Base-by-base conservation (phyloP, 2,797 vertebrate species). In the Acanthornis magna region DNA sequence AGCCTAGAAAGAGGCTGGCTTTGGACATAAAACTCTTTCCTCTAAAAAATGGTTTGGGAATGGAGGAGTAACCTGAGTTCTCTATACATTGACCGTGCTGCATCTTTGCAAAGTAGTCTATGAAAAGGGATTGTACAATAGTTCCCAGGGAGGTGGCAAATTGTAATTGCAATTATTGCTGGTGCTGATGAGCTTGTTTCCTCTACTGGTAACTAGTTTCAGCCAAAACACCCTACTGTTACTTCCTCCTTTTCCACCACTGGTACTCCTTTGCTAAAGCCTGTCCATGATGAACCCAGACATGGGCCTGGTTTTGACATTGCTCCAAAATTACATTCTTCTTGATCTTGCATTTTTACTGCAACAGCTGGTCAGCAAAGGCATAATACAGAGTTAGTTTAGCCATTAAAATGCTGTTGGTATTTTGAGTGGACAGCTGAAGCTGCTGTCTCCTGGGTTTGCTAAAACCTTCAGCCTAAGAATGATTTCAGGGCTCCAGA, bases 341-440 rank as follows among this genome's bases (percentile, higher is more conserved):
- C 57, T 74, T 77, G 42, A 38, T 80, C 57, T 84, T 91, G 43
- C 47, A 40, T 88, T 95, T 89, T 72, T 86, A 13, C 76, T 84
- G 47, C 62, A 65, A 66, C 51, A 88, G 63, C 48, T 84, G 66
- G 26, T 84, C 10, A n/a, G 47, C 40, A 91, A 92, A 84, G 55
- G 43, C 79, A 54, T 72, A 91, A 81, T 61, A 32, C 29, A 45
- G 50, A 71, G 48, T 75, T 75, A 68, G 54, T 88, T 77, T 77
- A 78, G 66, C 43, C 30, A 47, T 92, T 95, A 84, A 95, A 94
- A 81, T 78, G 51, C 62, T 86, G 3, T 32, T 6, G 12, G 66
- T 79, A 12, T 94, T 94, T 86, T 73, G 50, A 91, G 58, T 83
- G 34, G 40, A 62, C 30, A 73, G 75, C 40, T 78, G 43, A 76